phyloP scores from a whole-genome alignment of 2,888 invertebrate genomes.

The Oxycera nigricornis region DNA sequence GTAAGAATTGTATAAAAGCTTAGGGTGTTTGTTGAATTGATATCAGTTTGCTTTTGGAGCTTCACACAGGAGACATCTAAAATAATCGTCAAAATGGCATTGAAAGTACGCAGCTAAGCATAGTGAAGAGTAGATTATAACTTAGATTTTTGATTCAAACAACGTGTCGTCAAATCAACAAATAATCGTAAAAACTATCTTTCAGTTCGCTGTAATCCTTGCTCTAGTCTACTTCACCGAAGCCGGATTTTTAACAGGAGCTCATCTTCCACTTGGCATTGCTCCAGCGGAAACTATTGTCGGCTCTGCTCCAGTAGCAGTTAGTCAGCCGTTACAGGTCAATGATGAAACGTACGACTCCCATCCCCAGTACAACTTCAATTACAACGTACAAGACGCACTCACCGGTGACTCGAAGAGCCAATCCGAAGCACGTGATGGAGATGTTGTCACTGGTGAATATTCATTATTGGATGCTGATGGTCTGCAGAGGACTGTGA shows the following conservation, averaged over 20 bases:
- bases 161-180: not conserved
- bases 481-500: constrained; percentile 56
- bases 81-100: constrained; percentile 50
- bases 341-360: constrained; percentile 56
- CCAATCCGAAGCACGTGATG: constrained; percentile 58
- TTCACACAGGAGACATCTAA: not conserved
- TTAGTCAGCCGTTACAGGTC: constrained; percentile 47
- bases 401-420: constrained; percentile 59
- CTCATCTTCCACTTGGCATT: constrained; percentile 42
- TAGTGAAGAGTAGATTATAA: not conserved
- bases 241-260: constrained; percentile 54
- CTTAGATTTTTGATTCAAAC: not conserved
- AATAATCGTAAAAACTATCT: not conserved
- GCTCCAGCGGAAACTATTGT: not conserved
- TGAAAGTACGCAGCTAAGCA: constrained; percentile 55
- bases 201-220: constrained; percentile 53
- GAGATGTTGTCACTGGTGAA: constrained; percentile 58
- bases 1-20: constrained; percentile 27
- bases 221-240: constrained; percentile 52
- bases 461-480: constrained; percentile 59
- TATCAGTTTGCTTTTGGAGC: constrained; percentile 16
- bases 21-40: not conserved
- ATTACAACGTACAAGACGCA: constrained; percentile 56
- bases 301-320: constrained; percentile 44
- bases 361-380: constrained; percentile 57